Base-by-base conservation (phyloP, 2,113 vertebrate genomes). In the Spilogale gracilis region DNA sequence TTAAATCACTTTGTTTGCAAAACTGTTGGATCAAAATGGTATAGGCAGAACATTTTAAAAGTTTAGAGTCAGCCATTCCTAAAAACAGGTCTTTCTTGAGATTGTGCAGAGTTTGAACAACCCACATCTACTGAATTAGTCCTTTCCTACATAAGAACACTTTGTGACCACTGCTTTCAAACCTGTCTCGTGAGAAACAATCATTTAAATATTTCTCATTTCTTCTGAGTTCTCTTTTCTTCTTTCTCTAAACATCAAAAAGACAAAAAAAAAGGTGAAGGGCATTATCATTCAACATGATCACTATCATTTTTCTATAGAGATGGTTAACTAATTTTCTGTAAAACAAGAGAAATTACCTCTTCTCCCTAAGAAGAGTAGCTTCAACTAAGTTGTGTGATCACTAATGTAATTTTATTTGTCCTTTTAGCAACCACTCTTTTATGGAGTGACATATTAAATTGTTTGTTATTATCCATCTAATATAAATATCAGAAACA, bases 321-420 rank as follows among this genome's bases (percentile, higher is more conserved):
- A 20, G 1, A 58, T 90, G 43, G 52, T 65, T 94, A 95, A 84
- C n/a, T 81, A 89, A 87, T 86, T 3, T 96, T n/a, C 74, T 80
- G 92, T 90, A 92, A 96, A 89, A 89, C 5, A 65, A 91, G 74
- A 87, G 30, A 86, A 97, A 95, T 86, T 43, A 79, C 9, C 21
- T 65, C 11, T 27, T 83, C 43, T 89, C 48, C 20, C 20, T n/a
- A 32, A 92, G 45, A 92, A 61, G 43, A 85, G 21, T 54, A 95
- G n/a, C n/a, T 58, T 93, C 65, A 95, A 21, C 50, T 67, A 86
- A 79, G 32, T 87, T 90, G 32, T 54, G 60, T 71, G 80, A 95
- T 79, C 21, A 81, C 13, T 80, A 95, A 60, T 89, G 14, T 90
- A 67, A 84, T 71, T 89, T 23, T 84, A 84, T 90, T 65, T 71